Evolutionary conservation across 1,140 invertebrate genomes (phyloP), one percentile per base, ranked within the genome.

Genomic region (Drosophila pandora): DNA sequence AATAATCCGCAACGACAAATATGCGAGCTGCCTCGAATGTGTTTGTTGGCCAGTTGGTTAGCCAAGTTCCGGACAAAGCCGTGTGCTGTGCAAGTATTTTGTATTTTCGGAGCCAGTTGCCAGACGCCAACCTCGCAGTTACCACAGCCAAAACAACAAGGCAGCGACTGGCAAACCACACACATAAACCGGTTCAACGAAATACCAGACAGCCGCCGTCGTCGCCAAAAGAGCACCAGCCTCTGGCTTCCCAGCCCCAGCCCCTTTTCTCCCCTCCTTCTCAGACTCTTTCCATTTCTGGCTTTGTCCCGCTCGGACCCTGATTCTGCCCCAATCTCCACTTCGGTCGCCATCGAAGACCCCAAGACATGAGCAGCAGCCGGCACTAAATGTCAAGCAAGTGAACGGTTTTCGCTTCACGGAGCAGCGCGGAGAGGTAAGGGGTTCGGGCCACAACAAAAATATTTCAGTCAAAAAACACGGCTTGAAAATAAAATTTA

Each of bases 1-100:
- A 81, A 81, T 81, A 81, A 81, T 81, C 79, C 79, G 49, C 79
- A 81, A 82, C 79, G 79, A 81, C 79, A 81, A 81, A 81, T 82
- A 81, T 81, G 74, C 79, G 79, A 79, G 79, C 76, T 82, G 76
- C 68, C 64, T 76, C 34, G 48, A 54, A 43, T 62, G 69, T 72
- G 55, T 62, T 37, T 81, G 79, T 58, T 78, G 79, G 79, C 73
- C 79, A 82, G 79, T 81, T 78, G 79, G 79, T 81, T 81, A 82
- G 79, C 79, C 78, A 80, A 80, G 73, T 76, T 60, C 59, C 57
- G 55, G 71, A 80, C 71, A 80, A 80, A 80, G 77, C 71, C 58
- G 71, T 80, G 60, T 32, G 59, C 79, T 71, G 41, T 82, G 59
- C 73, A 70, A 81, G 75, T 82, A 82, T 81, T 82, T 81, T 82